These are phyloP conservation scores for Poecilobothrus nobilitatus DNA, from an alignment of 2,888 invertebrate species.

Conservation along the genomic window DNA sequence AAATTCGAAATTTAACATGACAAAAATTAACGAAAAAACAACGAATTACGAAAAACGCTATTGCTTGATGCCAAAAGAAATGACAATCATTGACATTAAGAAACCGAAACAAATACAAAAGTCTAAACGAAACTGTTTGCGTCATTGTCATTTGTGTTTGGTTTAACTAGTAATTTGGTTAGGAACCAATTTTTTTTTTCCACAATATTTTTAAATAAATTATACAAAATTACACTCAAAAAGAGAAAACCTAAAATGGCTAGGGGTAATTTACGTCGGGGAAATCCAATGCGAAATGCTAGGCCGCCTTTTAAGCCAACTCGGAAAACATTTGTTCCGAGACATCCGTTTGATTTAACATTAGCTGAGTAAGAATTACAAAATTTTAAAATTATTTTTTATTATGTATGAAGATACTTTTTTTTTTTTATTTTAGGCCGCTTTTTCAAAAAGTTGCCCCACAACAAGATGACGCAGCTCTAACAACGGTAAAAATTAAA, in stretches of 20 bases:
- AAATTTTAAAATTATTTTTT: not conserved
- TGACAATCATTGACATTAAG: too few relatives aligned
- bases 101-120: too few relatives aligned
- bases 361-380: constrained; percentile 56
- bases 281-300: constrained; percentile 55
- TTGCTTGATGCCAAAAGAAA: too few relatives aligned
- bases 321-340: constrained; percentile 52
- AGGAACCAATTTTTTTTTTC: too few relatives aligned
- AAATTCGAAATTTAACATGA: too few relatives aligned
- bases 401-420: not conserved
- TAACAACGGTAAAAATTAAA: constrained; percentile 58
- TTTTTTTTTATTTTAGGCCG: constrained; percentile 37
- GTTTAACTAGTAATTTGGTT: too few relatives aligned
- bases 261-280: constrained; percentile 60
- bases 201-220: too few relatives aligned
- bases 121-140: too few relatives aligned
- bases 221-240: too few relatives aligned
- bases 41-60: too few relatives aligned
- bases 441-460: constrained; percentile 75
- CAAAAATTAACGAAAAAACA: too few relatives aligned
- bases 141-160: too few relatives aligned
- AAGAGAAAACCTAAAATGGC: constrained; percentile 50
- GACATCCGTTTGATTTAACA: constrained; percentile 81
- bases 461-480: constrained; percentile 70
- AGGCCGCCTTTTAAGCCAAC: constrained; percentile 54